Percentiles rank a stretch among this genome's conserved stretches.
Evolutionary conservation across 2,888 invertebrate species (phyloP).

Genomic region (Nephrotoma flavescens): DNA sequence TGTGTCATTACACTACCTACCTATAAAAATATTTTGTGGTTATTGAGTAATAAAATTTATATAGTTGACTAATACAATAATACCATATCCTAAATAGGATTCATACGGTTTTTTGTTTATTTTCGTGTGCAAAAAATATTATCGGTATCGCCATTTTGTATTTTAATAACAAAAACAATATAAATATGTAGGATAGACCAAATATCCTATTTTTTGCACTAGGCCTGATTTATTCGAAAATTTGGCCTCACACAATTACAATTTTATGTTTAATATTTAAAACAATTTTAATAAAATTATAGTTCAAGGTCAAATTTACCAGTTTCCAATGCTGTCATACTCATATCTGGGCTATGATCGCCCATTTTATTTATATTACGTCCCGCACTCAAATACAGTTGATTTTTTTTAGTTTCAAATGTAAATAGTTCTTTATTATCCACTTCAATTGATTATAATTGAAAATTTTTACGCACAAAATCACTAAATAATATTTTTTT

Average conservation of each 20-base stretch:
- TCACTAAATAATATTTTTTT: not conserved
- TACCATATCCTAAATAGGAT: not conserved
- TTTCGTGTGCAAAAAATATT: not conserved
- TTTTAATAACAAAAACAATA: not conserved
- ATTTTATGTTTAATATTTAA: not conserved
- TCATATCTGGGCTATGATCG: conserved; percentile 25
- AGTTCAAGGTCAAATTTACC: conserved; percentile 18
- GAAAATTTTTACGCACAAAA: not conserved
- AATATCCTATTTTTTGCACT: not conserved
- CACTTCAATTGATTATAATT: conserved; percentile 10
- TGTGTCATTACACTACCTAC: not conserved
- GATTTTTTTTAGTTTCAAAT: conserved; percentile 15
- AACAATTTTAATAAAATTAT: too few relatives aligned
- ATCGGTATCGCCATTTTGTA: not conserved
- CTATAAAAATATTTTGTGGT: not conserved
- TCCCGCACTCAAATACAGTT: conserved; percentile 16
- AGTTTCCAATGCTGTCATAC: conserved; percentile 26
- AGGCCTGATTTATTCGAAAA: too few relatives aligned
- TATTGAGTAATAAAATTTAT: not conserved
- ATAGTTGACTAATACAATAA: not conserved
- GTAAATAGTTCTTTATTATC: conserved; percentile 17
- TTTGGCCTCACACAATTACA: not conserved
- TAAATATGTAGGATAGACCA: not conserved
- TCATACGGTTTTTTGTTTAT: not conserved
- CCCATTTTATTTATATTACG: conserved; percentile 21